phyloP scores from a whole-genome alignment of 2,113 vertebrate species.

The Ceuthmochares aereus region DNA sequence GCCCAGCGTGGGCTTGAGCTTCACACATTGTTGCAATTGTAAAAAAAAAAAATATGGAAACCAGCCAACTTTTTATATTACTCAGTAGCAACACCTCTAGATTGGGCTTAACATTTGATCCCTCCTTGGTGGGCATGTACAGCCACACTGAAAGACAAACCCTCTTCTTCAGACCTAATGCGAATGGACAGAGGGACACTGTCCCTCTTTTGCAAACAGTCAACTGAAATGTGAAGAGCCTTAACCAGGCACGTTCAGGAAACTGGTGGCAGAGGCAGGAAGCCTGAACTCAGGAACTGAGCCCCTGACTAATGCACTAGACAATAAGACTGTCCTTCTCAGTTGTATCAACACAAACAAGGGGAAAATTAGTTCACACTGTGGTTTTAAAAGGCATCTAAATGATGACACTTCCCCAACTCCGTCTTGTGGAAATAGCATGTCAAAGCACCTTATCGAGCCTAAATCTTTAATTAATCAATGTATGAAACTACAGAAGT shows the following conservation, averaged over 20 bases:
- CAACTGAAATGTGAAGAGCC: not conserved
- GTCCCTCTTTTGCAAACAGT: not conserved
- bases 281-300: not conserved
- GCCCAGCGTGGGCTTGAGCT: accelerated
- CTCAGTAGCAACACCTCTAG: not conserved
- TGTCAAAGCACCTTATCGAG: not conserved
- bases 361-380: not conserved
- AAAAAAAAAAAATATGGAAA: not conserved
- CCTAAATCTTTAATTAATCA: not conserved
- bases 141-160: not conserved
- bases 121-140: not conserved
- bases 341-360: not conserved
- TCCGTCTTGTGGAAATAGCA: not conserved
- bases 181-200: not conserved
- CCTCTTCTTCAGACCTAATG: not conserved
- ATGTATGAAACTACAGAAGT: not conserved
- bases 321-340: not conserved
- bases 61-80: not conserved
- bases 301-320: not conserved
- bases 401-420: not conserved
- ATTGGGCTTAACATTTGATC: not conserved
- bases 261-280: not conserved
- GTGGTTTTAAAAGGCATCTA: not conserved
- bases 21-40: accelerated
- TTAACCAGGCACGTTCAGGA: not conserved